Base-by-base conservation (phyloP, 2,797 vertebrate genomes). In the Manis pentadactyla region DNA sequence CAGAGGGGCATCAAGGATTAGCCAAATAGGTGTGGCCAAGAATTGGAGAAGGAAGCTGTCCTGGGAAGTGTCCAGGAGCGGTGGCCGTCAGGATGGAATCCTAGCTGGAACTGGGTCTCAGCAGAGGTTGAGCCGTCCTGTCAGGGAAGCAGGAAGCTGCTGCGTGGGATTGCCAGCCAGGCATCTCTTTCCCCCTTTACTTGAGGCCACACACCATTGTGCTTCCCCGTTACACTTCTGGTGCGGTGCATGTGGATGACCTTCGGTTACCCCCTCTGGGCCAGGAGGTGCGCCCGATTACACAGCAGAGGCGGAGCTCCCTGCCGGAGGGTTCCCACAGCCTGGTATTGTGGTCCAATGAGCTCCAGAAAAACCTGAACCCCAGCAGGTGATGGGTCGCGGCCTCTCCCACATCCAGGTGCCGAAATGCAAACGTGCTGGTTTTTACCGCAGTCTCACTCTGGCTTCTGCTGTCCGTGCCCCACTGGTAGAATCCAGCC, bases 361-460 rank as follows among this genome's bases (percentile, higher is more conserved):
- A 84, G 90, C 51, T 98, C 98, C 98, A 98, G 97, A 89, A 97
- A 96, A 97, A 34, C 92, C 96, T 98, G 98, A 98, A 97, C 98
- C 96, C 18, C 95, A 97, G 96, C 4, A 17, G 97, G 82, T 98
- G 98, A 98, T 97, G 95, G 95, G 93, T 97, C 46, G 0, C 97
- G 98, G 98, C 85, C 96, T 94, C 92, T 69, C 94, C 88, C 93
- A 95, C 96, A 96, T 94, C 94, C 11, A 97, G 96, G 98, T 97
- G 97, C 97, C 95, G 86, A 96, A 95, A 98, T 96, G 91, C 96
- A 98, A 98, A 97, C 88, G 37, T 93, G 90, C 95, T 79, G 94
- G 96, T 89, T 96, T 97, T 95, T 95, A 82, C 69, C 92, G 63
- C 84, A 94, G 93, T 85, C 81, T 93, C 79, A 90, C 37, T 77